Evolutionary conservation across 2,113 vertebrate species (phyloP), one percentile per base, ranked within the genome.

Genomic region (Centropus bengalensis): DNA sequence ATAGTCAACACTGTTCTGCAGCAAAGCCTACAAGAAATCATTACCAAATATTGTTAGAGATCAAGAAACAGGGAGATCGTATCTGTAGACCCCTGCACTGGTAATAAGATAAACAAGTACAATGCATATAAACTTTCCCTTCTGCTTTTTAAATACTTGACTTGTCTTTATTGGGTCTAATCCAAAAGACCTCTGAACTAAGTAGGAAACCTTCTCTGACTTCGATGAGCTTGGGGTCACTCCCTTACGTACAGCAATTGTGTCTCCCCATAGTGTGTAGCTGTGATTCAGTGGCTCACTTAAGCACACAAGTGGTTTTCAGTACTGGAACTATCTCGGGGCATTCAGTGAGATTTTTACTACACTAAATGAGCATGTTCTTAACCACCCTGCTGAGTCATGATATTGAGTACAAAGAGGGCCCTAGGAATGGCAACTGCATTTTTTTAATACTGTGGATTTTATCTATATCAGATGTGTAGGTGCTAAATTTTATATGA

Each of bases 21-120:
- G 38, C 30, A 82, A 89, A 89, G 19, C 26, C 73, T 70, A 59
- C 0, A 32, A 70, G 55, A 80, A 88, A 74, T 30, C 30, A 80
- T 19, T 52, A 60, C 40, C 30, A 81, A 88, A 75, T 77, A 49
- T 18, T 60, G 10, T 45, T 78, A 71, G 52, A 49, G 51, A 70
- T 24, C 51, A 73, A 77, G 63, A 91, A 82, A 67, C 52, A 11
- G 59, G 82, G 38, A 63, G 59, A 59, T 64, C 59, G 5, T 18
- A 63, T 52, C 63, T 70, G 32, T 52, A 69, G 55, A 62, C 86
- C 55, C 49, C 79, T 74, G 56, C 33, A 54, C 44, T 12, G 8
- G 40, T 42, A 47, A 80, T 67, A 83, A 95, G 80, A 86, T 74
- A 94, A 95, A 91, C 44, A 93, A 91, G 30, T 19, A 36, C 19